A percentile compares a stretch with the other conserved stretches of the same genome.
Evolutionary conservation across 2,888 invertebrate genomes (phyloP).

Genomic region (Stomorhina lunata): DNA sequence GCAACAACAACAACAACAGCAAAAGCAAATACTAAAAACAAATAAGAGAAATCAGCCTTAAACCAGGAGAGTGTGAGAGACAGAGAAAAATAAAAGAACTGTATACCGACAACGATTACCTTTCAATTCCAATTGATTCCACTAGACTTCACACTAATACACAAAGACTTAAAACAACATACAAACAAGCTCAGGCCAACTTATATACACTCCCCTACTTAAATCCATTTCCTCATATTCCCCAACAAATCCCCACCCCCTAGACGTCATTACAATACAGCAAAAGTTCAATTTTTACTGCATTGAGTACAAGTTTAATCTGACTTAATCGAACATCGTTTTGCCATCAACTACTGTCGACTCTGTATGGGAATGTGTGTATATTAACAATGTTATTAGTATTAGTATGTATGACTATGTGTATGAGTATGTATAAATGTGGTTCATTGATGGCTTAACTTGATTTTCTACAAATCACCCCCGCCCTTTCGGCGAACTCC

Average conservation of each 20-base stretch:
- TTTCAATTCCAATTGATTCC: constrained; percentile 65
- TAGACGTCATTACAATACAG: constrained; percentile 1
- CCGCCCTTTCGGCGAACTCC: constrained; percentile 13
- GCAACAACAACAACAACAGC: constrained; percentile 22
- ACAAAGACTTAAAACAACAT: constrained; percentile 1
- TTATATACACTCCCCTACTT: neutral
- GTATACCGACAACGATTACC: constrained; percentile 55
- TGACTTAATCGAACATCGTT: constrained; percentile 67
- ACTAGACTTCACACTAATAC: constrained; percentile 58
- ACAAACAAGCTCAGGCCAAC: neutral
- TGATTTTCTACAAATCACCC: constrained; percentile 57
- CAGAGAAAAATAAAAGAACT: neutral
- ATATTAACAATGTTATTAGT: neutral
- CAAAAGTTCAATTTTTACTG: constrained; percentile 26
- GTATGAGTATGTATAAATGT: constrained; percentile 8
- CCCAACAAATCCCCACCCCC: neutral
- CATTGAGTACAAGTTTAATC: constrained; percentile 54
- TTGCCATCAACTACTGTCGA: constrained; percentile 65
- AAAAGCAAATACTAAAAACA: constrained; percentile 14
- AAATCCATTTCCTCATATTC: too few species aligned
- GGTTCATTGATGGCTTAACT: constrained; percentile 62
- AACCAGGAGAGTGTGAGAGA: constrained; percentile 1
- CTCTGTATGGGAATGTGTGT: constrained; percentile 3
- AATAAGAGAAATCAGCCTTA: neutral
- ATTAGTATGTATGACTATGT: neutral